Evolutionary conservation across 2,888 invertebrate genomes (phyloP), one percentile per base, ranked within the genome.

Genomic region (Noctua comes): DNA sequence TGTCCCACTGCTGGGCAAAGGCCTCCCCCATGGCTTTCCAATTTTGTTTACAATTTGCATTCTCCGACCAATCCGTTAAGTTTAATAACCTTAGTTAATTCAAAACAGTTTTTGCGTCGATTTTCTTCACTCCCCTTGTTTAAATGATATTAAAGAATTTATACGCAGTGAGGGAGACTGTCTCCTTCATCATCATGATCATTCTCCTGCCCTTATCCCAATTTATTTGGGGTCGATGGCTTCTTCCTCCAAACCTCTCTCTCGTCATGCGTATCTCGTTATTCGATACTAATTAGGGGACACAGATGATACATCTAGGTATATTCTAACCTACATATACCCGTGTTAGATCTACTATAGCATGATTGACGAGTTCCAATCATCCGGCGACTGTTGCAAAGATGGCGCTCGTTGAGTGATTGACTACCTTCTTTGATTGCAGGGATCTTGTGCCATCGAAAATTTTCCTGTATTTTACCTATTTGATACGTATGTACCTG

Each of bases 351-450:
- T 1, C 36, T 7, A 51, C 51, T 31, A 36, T 40, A 27, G 31
- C 8, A 76, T 80, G 85, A 83, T 85, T 76, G 81, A 83, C 69
- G 85, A 79, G 62, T 21, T 70, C 31, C 76, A 80, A 73, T 85
- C 81, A 71, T 48, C 68, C 27, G n/a, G 54, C 46, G 69, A 57
- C 65, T 57, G 54, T 43, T 64, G 65, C 65, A 16, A 57, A 70
- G 81, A 80, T 40, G 85, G 66, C 57, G 57, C 31, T n/a, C 48
- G 36, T 24, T 71, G 80, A 80, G 69, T 77, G 82, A 81, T 81
- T 66, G 64, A 62, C 36, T 48, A 24, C 18, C 46, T 36, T 16
- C n/a, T 51, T 6, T 40, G 68, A 68, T 54, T 81, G 76, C 24
- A 3, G 43, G 18, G 54, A 16, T 54, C 46, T 73, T 57, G 62